These are phyloP conservation scores for Crocuta crocuta DNA, from an alignment of 2,113 vertebrate species.

Conservation along the genomic window DNA sequence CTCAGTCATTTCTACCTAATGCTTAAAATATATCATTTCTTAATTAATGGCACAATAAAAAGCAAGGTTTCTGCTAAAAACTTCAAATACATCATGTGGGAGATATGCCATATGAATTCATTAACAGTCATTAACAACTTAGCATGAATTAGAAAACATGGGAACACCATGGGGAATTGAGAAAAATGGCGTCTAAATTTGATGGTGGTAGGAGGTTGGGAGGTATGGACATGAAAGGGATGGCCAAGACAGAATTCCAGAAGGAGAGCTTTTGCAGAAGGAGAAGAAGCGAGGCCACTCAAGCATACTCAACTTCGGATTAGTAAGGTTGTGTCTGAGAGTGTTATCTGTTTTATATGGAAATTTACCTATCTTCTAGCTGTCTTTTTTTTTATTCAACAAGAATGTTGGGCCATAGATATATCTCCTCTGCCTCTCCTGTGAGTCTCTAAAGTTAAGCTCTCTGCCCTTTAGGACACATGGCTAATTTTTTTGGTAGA, in stretches of 20 bases:
- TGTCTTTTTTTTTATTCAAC: background rate
- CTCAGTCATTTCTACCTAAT: background rate
- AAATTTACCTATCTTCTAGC: background rate
- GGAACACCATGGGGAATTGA: background rate
- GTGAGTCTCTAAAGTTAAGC: background rate
- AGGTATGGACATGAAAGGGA: background rate
- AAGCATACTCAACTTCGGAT: background rate
- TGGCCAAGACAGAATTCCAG: background rate
- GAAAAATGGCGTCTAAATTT: background rate
- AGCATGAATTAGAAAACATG: background rate
- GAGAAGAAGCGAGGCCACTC: background rate
- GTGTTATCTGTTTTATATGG: too few species aligned
- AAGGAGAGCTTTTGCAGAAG: background rate
- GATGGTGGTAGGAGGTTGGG: background rate
- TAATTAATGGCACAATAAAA: background rate
- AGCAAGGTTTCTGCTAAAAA: slow-evolving; percentile 4
- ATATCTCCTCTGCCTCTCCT: rapidly evolving
- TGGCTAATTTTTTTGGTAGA: background rate
- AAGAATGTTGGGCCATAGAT: background rate
- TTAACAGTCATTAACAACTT: background rate
- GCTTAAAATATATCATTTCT: background rate
- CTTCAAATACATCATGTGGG: background rate
- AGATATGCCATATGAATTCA: background rate
- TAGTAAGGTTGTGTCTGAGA: background rate
- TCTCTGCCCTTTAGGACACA: background rate